Base-by-base conservation (phyloP, 2,888 invertebrate species). In the Tupiocoris notatus region DNA sequence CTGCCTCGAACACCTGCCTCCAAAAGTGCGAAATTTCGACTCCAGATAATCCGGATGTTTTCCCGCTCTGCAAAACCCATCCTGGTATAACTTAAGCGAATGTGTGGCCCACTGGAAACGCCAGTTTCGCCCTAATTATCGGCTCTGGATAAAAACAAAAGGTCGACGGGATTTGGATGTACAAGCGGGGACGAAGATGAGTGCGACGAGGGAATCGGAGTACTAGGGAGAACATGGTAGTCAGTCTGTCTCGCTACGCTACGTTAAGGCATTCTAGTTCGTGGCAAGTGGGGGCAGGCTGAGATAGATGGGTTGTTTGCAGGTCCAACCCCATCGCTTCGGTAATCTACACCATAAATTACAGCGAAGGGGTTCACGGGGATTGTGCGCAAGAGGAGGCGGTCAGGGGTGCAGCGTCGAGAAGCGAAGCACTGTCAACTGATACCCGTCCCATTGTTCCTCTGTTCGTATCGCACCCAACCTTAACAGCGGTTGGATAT, bases 281-380 rank as follows among this genome's bases (percentile, higher is more conserved):
- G n/a, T n/a, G n/a, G 17, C 59, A 59, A 54, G 73, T 23, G 75
- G 61, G 66, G 66, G n/a, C n/a, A n/a, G n/a, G 59, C 17, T 58
- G 63, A 75, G 75, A 75, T 75, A 65, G 75, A 75, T 75, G 75
- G 75, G 75, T 75, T 75, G 75, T 75, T 75, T 75, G 75, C 66
- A 75, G 75, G 75, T 75, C 75, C 75, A 25, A 65, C 58, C 66
- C 75, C 75, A 75, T 75, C 65, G 75, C 75, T 25, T 54, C 66
- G 75, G 74, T 75, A 75, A 75, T 75, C 75, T 75, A 75, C 75
- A 66, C 75, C 75, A 75, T 75, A 75, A 75, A 75, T 75, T 75
- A 75, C 75, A 56, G 75, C 25, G 66, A 75, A 66, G 58, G 75
- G 75, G 65, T 75, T 75, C 39, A 64, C 59, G 70, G 59, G 9